Evolutionary conservation across 1,140 invertebrate genomes (phyloP).

Genomic region (Leptonema lineaticorne): DNA sequence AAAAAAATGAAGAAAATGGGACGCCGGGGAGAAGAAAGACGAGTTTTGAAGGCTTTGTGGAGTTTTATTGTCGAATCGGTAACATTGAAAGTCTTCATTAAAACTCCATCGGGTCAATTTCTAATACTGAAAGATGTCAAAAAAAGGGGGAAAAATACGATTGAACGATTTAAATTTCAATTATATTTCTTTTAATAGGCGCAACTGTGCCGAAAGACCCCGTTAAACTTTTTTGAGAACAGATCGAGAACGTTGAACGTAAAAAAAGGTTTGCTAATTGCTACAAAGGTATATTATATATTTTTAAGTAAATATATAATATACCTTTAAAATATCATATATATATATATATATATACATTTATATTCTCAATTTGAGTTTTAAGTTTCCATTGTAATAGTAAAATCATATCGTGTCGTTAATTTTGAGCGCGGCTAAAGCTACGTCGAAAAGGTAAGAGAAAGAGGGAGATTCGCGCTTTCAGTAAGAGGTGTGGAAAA

Average conservation of each 20-base stretch:
- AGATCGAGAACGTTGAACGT: neutral
- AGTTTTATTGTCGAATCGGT: neutral
- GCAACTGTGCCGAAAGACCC: neutral
- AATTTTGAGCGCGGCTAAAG: neutral
- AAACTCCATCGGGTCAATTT: neutral
- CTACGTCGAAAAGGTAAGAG: neutral
- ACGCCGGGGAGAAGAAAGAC: no score
- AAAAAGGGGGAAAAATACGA: neutral
- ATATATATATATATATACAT: no score
- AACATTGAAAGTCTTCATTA: neutral
- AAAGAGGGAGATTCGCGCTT: neutral
- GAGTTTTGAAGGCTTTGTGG: no score
- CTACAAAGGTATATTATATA: neutral
- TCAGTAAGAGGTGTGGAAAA: neutral
- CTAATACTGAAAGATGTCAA: neutral
- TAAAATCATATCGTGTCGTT: neutral
- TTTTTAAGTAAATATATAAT: no score
- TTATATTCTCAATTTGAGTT: no score
- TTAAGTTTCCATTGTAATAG: no score
- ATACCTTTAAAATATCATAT: no score
- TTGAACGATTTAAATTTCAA: neutral
- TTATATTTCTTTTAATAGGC: neutral
- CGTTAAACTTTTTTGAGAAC: neutral
- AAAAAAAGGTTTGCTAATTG: neutral
- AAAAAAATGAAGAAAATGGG: no score